A percentile compares a stretch with the other conserved stretches of the same genome.
These are phyloP conservation scores for Calyptomena viridis DNA, from an alignment of 2,113 vertebrate species.

Conservation along the genomic window DNA sequence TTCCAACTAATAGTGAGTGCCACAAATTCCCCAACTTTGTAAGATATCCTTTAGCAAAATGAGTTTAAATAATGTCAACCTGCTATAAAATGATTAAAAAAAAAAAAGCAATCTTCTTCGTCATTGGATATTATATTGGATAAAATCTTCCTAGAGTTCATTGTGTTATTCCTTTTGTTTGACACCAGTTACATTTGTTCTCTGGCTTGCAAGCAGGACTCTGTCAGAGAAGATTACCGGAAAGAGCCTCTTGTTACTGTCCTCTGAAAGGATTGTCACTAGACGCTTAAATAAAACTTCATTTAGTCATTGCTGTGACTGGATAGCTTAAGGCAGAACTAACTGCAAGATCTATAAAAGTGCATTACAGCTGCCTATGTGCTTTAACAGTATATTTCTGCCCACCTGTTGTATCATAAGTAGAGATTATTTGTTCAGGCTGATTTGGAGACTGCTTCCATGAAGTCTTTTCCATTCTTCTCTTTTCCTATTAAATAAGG, in stretches of 20 bases:
- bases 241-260: neutral
- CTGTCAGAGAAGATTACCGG: neutral
- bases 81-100: conserved; percentile 2
- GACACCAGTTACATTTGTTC: neutral
- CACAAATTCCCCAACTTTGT: neutral
- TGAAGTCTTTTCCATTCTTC: neutral
- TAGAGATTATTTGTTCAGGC: neutral
- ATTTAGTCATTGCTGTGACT: neutral
- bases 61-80: neutral
- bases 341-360: neutral
- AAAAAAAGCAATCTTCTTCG: neutral
- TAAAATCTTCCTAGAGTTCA: neutral
- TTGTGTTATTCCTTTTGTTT: neutral
- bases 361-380: neutral
- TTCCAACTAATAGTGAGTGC: neutral
- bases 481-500: neutral
- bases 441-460: neutral
- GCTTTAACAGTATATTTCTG: neutral
- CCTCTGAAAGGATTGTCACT: neutral
- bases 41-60: neutral
- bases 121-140: neutral
- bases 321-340: neutral
- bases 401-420: neutral
- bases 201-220: neutral
- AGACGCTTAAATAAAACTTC: neutral